A percentile compares a stretch with the other conserved stretches of the same genome.
Evolutionary conservation across 35 echinoderm and acorn worm species (phyloP).

Genomic region (Amphiura filiformis): DNA sequence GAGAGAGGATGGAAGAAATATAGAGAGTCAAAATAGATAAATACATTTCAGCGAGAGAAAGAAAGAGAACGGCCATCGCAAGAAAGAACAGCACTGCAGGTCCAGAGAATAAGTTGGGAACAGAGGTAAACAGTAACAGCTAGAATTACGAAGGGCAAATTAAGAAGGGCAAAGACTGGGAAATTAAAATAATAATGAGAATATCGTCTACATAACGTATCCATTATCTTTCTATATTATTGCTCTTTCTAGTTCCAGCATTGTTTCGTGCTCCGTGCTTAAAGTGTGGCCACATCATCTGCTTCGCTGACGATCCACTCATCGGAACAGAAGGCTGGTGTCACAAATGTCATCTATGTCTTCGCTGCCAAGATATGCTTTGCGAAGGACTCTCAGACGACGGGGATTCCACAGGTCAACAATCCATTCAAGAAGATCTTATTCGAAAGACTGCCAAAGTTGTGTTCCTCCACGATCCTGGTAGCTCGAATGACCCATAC

Average conservation of each 20-base stretch:
- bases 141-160: too few relatives aligned
- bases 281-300: conserved; percentile 57
- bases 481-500: background rate
- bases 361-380: conserved; percentile 67
- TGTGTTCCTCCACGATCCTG: background rate
- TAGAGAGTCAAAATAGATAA: too few relatives aligned
- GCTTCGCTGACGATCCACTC: conserved; percentile 74
- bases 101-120: too few relatives aligned
- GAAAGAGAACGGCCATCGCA: too few relatives aligned
- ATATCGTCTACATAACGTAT: too few relatives aligned
- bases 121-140: too few relatives aligned
- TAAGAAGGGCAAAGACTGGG: too few relatives aligned
- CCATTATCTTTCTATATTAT: too few relatives aligned
- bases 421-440: background rate
- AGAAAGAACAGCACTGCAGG: too few relatives aligned
- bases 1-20: too few relatives aligned
- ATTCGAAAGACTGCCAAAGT: background rate
- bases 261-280: conserved; percentile 62
- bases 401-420: background rate
- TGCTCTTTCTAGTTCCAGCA: conserved; percentile 58
- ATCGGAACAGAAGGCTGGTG: conserved; percentile 83
- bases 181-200: too few relatives aligned
- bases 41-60: too few relatives aligned
- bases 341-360: conserved; percentile 69
- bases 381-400: conserved; percentile 42